Evolutionary conservation across 2,888 invertebrate genomes (phyloP).

Genomic region (Tanaodytes sp.): DNA sequence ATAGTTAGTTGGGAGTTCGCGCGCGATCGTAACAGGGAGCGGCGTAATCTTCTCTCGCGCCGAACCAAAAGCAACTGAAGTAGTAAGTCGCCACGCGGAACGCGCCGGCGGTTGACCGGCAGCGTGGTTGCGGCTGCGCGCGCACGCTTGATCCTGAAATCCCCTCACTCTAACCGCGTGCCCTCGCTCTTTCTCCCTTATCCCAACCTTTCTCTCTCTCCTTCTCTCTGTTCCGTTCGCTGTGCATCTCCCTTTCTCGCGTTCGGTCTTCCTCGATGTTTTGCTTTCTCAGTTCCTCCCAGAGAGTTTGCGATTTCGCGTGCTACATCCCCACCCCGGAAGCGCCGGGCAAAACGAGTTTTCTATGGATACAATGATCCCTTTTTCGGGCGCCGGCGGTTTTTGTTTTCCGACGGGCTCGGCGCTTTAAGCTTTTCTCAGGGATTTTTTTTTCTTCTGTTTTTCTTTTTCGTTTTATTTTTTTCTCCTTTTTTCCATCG

Average conservation of each 20-base stretch:
- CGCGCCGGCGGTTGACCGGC: slow-evolving; percentile 56
- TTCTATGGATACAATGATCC: slow-evolving; percentile 37
- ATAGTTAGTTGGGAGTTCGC: too few species aligned
- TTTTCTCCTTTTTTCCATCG: too few species aligned
- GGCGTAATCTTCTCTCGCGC: slow-evolving; percentile 48
- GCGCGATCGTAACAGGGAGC: slow-evolving; percentile 7
- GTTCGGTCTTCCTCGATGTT: too few species aligned
- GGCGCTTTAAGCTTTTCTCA: too few species aligned
- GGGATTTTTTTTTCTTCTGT: too few species aligned
- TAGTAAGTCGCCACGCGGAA: slow-evolving; percentile 48
- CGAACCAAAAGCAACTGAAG: slow-evolving; percentile 66
- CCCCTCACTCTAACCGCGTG: slow-evolving; percentile 40
- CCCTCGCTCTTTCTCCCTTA: not conserved
- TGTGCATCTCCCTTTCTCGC: too few species aligned
- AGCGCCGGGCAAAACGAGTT: slow-evolving; percentile 43
- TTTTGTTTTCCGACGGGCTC: too few species aligned
- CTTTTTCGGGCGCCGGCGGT: too few species aligned
- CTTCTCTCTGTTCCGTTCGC: slow-evolving; percentile 11
- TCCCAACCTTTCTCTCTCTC: slow-evolving; percentile 33
- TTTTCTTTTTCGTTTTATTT: too few species aligned
- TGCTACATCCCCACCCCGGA: slow-evolving; percentile 32
- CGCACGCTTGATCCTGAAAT: slow-evolving; percentile 57
- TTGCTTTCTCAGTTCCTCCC: too few species aligned
- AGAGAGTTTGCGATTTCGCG: slow-evolving; percentile 42
- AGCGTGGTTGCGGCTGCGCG: slow-evolving; percentile 67